phyloP scores from a whole-genome alignment of 2,113 vertebrate genomes.

The Sturnira hondurensis region DNA sequence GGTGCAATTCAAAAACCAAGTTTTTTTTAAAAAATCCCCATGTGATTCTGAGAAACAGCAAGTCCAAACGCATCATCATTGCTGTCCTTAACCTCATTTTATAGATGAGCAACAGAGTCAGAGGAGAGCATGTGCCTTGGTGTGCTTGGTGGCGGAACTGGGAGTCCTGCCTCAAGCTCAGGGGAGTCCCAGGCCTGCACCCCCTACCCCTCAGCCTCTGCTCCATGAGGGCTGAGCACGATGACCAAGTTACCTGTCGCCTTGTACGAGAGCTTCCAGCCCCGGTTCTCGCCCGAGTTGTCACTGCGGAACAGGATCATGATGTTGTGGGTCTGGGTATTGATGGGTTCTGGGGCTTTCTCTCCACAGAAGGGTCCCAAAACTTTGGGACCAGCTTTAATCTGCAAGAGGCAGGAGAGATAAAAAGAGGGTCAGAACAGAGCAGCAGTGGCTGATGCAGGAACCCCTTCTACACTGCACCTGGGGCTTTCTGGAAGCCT shows the following conservation, averaged over 20 bases:
- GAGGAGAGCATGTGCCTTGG: neutral
- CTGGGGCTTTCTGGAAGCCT: neutral
- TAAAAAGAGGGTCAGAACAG: neutral
- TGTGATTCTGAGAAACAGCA: neutral
- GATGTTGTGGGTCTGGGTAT: conserved; percentile 83
- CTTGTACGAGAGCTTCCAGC: conserved; percentile 91
- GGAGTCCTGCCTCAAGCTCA: neutral
- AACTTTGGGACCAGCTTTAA: conserved; percentile 82
- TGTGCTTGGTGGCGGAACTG: neutral
- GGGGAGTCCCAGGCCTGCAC: neutral
- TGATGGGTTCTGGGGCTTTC: conserved; percentile 86
- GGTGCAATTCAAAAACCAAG: neutral
- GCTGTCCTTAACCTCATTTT: neutral
- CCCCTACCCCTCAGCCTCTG: neutral
- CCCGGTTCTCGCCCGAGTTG: conserved; percentile 91
- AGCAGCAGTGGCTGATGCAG: neutral
- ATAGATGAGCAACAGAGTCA: neutral
- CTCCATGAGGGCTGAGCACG: neutral
- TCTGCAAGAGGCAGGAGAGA: conserved; percentile 76
- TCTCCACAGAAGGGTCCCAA: conserved; percentile 92
- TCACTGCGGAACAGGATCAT: conserved; percentile 92
- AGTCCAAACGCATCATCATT: neutral
- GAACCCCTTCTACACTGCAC: too few relatives aligned
- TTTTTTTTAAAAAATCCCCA: neutral
- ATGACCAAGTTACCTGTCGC: conserved; percentile 80